Evolutionary conservation across 2,888 invertebrate species (phyloP), one percentile per base, ranked within the genome.

Genomic region (Stratiomys singularior): DNA sequence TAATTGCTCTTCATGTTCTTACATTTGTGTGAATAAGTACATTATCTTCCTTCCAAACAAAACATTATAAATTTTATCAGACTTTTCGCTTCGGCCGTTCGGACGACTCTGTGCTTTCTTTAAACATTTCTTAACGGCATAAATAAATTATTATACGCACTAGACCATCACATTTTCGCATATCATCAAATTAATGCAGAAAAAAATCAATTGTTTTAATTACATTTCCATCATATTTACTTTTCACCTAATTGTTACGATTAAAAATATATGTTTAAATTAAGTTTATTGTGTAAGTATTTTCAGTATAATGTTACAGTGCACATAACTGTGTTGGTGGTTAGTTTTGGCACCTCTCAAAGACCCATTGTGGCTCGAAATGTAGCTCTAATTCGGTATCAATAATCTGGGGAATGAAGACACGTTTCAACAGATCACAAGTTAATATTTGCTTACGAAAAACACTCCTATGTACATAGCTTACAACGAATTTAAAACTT

Each of bases 1-100:
- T 9, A 9, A 37, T 37, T 37, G 37, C 37, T 9, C 9, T 37
- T 37, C 37, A 37, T 37, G 37, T 37, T 37, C 9, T 37, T 37
- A 5, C 9, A 37, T 37, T 37, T 9, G 37, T 37, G 3, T 37
- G 3, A 37, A 37, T 37, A 37, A 37, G 37, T 37, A 37, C 37
- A 37, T 37, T 37, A 37, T 37, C 37, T 37, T 21, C 63, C 27
- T 11, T 7, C 27, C 63, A 11, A 63, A 23, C 27, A 63, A 63
- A 63, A 63, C 9, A 37, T 37, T 37, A 9, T 37, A 37, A 37
- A 37, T 37, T 37, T 27, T 63, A 63, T 63, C 63, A 63, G 63
- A 63, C 63, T 63, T 63, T 27, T 63, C 63, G 25, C 27, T 63
- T 25, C 63, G 27, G 13, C 27, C 27, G 9, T 37, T 63, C 25